Conservation (phyloP, 2,113 vertebrate genomes). For the Burhinus bistriatus region DNA sequence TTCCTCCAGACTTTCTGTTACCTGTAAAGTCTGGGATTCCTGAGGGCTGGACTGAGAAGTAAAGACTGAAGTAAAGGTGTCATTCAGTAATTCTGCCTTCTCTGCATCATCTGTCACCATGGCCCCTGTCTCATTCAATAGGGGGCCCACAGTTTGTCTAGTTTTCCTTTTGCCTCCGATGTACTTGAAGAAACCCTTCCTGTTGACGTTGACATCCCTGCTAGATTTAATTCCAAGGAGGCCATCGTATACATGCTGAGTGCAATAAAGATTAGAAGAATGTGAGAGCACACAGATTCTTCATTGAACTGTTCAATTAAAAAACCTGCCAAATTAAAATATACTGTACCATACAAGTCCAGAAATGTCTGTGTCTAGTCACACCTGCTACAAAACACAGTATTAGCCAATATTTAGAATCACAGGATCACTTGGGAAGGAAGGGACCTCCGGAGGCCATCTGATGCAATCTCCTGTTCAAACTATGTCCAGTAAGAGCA, state of each 20-base stretch:
- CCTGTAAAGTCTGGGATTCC: too few relatives aligned
- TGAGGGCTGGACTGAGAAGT: too few relatives aligned
- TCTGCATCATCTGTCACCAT: too few relatives aligned
- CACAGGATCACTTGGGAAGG: neutral
- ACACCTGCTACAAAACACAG: neutral
- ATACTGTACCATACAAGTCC: neutral
- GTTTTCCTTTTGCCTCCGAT: too few relatives aligned
- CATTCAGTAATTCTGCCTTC: too few relatives aligned
- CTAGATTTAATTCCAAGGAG: too few relatives aligned
- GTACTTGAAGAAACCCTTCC: too few relatives aligned
- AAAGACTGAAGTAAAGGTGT: too few relatives aligned
- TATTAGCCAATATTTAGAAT: neutral
- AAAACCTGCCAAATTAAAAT: neutral
- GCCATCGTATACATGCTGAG: neutral
- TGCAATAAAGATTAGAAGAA: constrained; percentile 26
- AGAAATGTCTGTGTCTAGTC: neutral
- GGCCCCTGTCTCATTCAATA: too few relatives aligned
- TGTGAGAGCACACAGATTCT: neutral
- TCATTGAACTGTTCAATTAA: neutral
- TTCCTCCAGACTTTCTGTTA: too few relatives aligned
- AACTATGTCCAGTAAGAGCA: neutral
- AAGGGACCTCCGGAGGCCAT: neutral
- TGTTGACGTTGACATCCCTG: too few relatives aligned
- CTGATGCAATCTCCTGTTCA: neutral
- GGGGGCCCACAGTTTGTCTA: too few relatives aligned